These are phyloP conservation scores for Platichthys stellatus DNA, from an alignment of 2,113 vertebrate genomes.

Conservation along the genomic window DNA sequence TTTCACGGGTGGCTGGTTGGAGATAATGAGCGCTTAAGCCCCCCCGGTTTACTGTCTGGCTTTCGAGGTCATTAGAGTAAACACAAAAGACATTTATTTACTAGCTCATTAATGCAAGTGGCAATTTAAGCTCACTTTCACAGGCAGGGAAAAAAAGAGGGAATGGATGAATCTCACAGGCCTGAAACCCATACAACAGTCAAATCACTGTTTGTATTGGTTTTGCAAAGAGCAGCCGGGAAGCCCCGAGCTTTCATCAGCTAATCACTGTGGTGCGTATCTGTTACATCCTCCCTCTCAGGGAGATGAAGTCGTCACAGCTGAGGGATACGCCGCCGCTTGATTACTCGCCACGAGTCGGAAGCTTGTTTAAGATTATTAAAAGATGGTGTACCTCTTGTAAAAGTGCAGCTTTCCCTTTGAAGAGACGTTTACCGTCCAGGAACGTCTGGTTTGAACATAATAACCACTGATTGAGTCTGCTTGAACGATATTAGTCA, in stretches of 20 bases:
- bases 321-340: constrained; percentile 23
- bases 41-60: constrained; percentile 60
- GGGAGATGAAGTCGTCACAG: constrained; percentile 26
- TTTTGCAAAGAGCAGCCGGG: constrained; percentile 48
- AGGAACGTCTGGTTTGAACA: too few relatives aligned
- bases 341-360: constrained; percentile 36
- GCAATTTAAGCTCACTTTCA: constrained; percentile 63
- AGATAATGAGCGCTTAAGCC: constrained; percentile 63
- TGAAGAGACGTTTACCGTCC: neutral
- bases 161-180: constrained; percentile 35
- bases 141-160: neutral
- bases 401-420: neutral
- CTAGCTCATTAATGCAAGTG: constrained; percentile 73
- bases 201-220: constrained; percentile 71
- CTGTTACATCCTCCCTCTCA: constrained; percentile 36
- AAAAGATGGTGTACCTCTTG: neutral
- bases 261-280: constrained; percentile 55
- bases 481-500: too few relatives aligned
- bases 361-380: constrained; percentile 15
- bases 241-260: constrained; percentile 73
- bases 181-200: constrained; percentile 52
- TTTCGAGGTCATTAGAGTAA: constrained; percentile 72
- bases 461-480: neutral
- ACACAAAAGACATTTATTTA: constrained; percentile 72
- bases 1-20: constrained; percentile 67